phyloP scores from a whole-genome alignment of 2,888 invertebrate genomes.

The Callinectes sapidus region DNA sequence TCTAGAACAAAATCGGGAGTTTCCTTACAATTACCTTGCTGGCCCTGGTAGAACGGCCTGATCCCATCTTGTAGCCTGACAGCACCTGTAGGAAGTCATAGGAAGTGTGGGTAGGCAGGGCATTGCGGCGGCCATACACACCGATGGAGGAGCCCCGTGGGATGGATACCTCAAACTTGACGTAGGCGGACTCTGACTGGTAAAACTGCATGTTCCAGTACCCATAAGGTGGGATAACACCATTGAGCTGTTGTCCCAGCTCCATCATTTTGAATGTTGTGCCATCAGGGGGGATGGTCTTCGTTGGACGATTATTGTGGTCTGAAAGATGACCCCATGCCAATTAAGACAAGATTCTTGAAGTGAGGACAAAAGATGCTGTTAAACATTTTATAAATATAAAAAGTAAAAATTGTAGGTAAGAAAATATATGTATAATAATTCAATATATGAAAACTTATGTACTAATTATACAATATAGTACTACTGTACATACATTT shows the following conservation, averaged over 20 bases:
- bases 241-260: constrained; percentile 89
- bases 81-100: constrained; percentile 88
- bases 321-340: constrained; percentile 43
- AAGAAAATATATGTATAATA: background rate
- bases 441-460: background rate
- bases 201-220: constrained; percentile 99
- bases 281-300: constrained; percentile 87
- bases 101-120: constrained; percentile 95
- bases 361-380: background rate
- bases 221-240: constrained; percentile 93
- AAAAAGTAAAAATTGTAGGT: no score
- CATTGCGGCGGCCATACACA: constrained; percentile 94
- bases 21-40: constrained; percentile 59
- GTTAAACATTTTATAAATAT: background rate
- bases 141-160: constrained; percentile 93
- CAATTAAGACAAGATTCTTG: background rate
- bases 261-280: constrained; percentile 93
- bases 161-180: constrained; percentile 95
- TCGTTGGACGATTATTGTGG: constrained; percentile 62
- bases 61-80: constrained; percentile 61
- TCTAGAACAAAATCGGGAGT: background rate
- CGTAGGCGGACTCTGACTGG: constrained; percentile 94
- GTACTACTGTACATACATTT: no score
- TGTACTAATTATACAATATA: no score
- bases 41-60: constrained; percentile 56